Conservation (phyloP, 2,113 vertebrate genomes). For the Elgaria multicarinata region DNA sequence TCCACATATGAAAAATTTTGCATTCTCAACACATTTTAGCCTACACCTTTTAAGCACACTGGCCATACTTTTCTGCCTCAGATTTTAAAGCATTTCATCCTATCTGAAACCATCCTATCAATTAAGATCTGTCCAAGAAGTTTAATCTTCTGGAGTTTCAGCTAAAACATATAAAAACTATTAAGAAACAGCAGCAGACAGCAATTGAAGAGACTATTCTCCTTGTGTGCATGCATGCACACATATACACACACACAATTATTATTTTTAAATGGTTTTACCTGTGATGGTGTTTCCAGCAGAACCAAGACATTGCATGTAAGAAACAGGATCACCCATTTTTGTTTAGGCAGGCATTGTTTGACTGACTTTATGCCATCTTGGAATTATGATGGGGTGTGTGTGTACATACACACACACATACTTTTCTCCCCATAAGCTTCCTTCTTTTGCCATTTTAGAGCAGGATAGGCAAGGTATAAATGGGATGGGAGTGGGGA, state of each 20-base stretch:
- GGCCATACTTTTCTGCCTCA: too few relatives aligned
- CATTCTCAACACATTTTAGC: not conserved
- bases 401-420: too few relatives aligned
- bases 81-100: not conserved
- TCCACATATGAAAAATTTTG: not conserved
- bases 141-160: not conserved
- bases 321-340: not conserved
- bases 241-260: too few relatives aligned
- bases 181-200: too few relatives aligned
- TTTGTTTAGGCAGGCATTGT: not conserved
- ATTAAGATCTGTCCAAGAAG: not conserved
- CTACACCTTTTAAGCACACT: not conserved
- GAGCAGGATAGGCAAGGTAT: not conserved
- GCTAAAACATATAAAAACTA: not conserved
- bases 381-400: not conserved
- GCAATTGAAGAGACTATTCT: too few relatives aligned
- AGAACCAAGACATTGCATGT: too few relatives aligned
- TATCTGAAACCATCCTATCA: not conserved
- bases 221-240: too few relatives aligned
- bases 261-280: too few relatives aligned
- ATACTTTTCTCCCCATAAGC: not conserved
- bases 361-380: not conserved
- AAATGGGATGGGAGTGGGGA: not conserved
- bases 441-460: not conserved
- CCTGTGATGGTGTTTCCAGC: too few relatives aligned